Base-by-base conservation (phyloP, 2,797 vertebrate genomes). In the Rhinogobio ventralis region DNA sequence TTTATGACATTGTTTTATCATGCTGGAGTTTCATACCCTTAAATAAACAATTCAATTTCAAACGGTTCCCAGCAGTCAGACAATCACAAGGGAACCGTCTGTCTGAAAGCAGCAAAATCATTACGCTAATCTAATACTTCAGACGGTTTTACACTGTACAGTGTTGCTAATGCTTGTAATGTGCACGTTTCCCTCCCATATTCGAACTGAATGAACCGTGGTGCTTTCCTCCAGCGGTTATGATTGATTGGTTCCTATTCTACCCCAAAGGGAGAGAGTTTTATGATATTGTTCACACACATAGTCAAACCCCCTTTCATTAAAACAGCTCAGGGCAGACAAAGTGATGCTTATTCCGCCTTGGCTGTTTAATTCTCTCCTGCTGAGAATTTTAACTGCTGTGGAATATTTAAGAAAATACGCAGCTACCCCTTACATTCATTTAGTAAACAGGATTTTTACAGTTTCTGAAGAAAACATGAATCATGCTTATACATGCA, bases 61-160 rank as follows among this genome's bases (percentile, higher is more conserved):
- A 79, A 60, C 11, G 13, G 67, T 79, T 85, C 53, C 55, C 55
- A 79, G 66, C 75, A 53, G 66, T 36, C 53, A 49, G 55, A 79
- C 39, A 51, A 85, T 60, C 66, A 79, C 75, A 79, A 85, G 83
- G 75, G 36, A 53, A 49, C 28, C 66, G 49, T 71, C 83, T 49
- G 83, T 84, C 83, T 85, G 55, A 79, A 72, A 64, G 83, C 72
- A 84, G 62, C 79, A 72, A 78, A 72, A 71, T 81, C 57, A 84
- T 74, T 77, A 81, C 45, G 57, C 72, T 78, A 81, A 85, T 81
- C 71, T 87, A 81, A 84, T 81, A 72, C n/a, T 69, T 62, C 73
- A 79, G 53, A 39, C 39, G 36, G 7, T 86, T 83, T 76, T 71
- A 45, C 36, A 51, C 42, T 69, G 57, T 62, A 39, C 64, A 84